phyloP scores from a whole-genome alignment of 2,888 invertebrate species.

The Aproaerema taeniolella region DNA sequence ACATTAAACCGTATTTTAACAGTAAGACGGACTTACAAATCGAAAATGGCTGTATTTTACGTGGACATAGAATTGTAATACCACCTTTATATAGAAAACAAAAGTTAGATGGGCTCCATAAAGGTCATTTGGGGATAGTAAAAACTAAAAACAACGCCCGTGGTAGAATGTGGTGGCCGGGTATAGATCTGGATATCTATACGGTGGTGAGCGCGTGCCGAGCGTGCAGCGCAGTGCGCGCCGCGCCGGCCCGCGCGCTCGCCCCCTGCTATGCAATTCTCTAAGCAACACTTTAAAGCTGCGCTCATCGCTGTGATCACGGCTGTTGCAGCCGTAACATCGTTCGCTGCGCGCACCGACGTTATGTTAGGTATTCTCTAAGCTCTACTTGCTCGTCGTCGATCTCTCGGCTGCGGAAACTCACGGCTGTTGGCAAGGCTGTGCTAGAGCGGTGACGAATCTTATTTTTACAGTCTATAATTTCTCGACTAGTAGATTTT shows the following conservation, averaged over 20 bases:
- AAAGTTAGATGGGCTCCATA: neutral
- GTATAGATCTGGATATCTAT: slow-evolving; percentile 6
- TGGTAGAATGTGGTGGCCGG: slow-evolving; percentile 5
- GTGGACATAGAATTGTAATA: slow-evolving; percentile 8
- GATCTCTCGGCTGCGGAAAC: too few relatives aligned
- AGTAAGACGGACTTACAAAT: slow-evolving; percentile 2
- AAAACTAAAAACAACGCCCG: slow-evolving; percentile 1
- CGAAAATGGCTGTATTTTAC: slow-evolving; percentile 5
- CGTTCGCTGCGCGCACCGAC: too few relatives aligned
- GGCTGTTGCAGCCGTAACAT: too few relatives aligned
- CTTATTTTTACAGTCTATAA: too few relatives aligned
- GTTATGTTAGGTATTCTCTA: too few relatives aligned
- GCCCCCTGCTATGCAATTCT: too few relatives aligned
- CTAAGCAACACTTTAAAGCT: too few relatives aligned
- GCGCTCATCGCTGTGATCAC: too few relatives aligned
- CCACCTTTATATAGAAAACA: neutral
- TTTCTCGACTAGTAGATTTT: too few relatives aligned
- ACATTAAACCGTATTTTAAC: slow-evolving; percentile 8
- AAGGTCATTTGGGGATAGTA: neutral
- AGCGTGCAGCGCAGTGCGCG: neutral
- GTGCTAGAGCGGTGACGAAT: too few relatives aligned
- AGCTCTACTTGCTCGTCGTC: too few relatives aligned
- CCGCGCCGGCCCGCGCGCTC: slow-evolving; percentile 8
- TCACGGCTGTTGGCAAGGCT: too few relatives aligned
- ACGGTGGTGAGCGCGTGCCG: neutral